Base-by-base conservation (phyloP, 2,797 vertebrate species). In the Poeciliopsis turneri region DNA sequence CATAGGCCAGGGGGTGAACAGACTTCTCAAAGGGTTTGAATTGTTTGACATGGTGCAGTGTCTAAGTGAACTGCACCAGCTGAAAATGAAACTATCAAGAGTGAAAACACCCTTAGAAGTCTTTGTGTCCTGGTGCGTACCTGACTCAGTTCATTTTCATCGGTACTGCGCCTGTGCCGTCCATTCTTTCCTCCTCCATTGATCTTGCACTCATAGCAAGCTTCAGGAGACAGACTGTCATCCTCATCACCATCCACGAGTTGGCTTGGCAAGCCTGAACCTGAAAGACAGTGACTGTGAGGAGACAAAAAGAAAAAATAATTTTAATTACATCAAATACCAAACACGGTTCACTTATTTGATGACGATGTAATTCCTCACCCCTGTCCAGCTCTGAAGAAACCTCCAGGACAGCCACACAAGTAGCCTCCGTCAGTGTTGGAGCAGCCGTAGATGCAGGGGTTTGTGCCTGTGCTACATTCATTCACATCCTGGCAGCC, bases 341-440 rank as follows among this genome's bases (percentile, higher is more conserved):
- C 4, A 84, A 78, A 81, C 20, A 36, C 8, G 9, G 15, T 61
- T 2, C 51, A 18, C 11, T 55, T 66, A 18, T 6, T 3, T 33
- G 12, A 3, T 13, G 20, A 0, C 18, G 43, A 74, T 51, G 28
- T 36, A 9, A n/a, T 23, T 23, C 10, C 97, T 97, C 84, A 99
- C 97, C 97, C 97, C 89, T 98, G 98, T 25, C 97, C 97, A 0
- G 97, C 97, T 85, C 97, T 89, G 94, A 96, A 98, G 93, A 97
- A 99, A 4, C 98, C 98, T 0, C 91, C 95, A 0, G 98, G 98
- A 78, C 98, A 99, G 81, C 97, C 98, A 20, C 98, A 99, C 82
- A 97, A 94, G 69, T 99, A 99, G 53, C 98, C 98, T 20, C 98
- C 98, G 57, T 99, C 98, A 0, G 98, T 99, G 78, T 99, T 99